Base-by-base conservation (phyloP, 2,888 invertebrate species). In the Glyphotaelius pellucidus region DNA sequence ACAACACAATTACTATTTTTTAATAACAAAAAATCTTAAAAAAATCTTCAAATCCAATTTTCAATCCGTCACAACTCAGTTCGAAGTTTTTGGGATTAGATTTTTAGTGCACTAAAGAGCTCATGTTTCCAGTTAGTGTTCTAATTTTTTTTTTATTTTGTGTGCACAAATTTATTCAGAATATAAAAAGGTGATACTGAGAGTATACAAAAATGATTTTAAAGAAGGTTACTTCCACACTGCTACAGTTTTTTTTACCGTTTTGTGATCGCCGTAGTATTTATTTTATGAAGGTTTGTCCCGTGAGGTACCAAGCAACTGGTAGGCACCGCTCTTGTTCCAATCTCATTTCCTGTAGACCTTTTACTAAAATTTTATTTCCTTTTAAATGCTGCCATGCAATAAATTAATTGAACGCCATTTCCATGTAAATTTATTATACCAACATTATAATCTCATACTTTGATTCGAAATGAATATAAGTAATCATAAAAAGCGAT, bases 291-390 rank as follows among this genome's bases (percentile, higher is more conserved):
- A 19, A 19, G 14, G 19, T 67, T 67, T 25, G 19, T 15, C 25
- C 25, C 25, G 52, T 67, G 52, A 81, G 90, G 90, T 90, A 81
- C 90, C 90, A 83, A 90, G 42, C 42, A 80, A 47, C 42, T 42
- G 52, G 81, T 90, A 90, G 90, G 52, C 90, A 90, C 90, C 83
- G 83, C 31, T 25, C 83, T 83, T 83, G 35, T 83, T 83, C 35
- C 83, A 15, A 19, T 83, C 31, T 83, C 83, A 83, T 35, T 32
- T 83, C 31, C 83, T 19, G 83, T 83, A 7, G 15, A 32, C 19
- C 83, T 31, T 83, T 19, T 31, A 83, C 19, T 83, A 19, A 19
- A 4, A 67, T 67, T 67, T 67, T 67, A 67, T 67, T 67, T 32
- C 83, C 35, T 15, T 83, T 67, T 67, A 67, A 67, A 67, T 67